A percentile compares a stretch with the other conserved stretches of the same genome.
Conservation (phyloP, 2,797 vertebrate species). For the Muscicapa striata region DNA sequence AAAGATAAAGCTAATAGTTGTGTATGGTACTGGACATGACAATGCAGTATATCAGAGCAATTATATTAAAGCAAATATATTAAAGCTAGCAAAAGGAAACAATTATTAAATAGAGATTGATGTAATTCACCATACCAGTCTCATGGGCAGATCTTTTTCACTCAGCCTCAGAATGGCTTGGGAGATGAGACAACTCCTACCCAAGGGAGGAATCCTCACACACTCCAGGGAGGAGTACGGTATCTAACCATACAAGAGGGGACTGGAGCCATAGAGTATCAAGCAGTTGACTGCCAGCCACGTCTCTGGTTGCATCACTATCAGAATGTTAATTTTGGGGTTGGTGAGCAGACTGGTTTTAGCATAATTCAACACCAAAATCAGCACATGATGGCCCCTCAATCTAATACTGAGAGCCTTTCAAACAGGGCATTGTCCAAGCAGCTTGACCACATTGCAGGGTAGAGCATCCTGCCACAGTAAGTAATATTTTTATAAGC, state of each 20-base stretch:
- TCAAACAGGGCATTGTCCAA: neutral
- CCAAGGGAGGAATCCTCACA: neutral
- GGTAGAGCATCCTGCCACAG: neutral
- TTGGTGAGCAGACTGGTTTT: neutral
- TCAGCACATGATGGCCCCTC: neutral
- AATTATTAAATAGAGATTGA: neutral
- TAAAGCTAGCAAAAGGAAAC: neutral
- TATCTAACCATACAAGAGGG: neutral
- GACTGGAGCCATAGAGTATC: neutral
- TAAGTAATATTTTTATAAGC: neutral
- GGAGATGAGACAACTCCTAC: neutral
- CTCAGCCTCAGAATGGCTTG: neutral
- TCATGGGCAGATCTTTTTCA: neutral
- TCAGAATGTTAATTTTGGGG: neutral
- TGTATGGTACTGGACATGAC: neutral
- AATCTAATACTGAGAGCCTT: neutral
- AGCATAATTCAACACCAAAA: neutral
- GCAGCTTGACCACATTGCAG: neutral
- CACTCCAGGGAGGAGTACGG: neutral
- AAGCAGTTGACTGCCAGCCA: neutral
- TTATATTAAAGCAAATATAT: neutral
- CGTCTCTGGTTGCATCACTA: accelerated
- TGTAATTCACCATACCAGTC: neutral
- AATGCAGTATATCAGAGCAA: neutral
- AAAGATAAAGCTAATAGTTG: neutral